Evolutionary conservation across 2,888 invertebrate genomes (phyloP).

Genomic region (Mythimna impura): DNA sequence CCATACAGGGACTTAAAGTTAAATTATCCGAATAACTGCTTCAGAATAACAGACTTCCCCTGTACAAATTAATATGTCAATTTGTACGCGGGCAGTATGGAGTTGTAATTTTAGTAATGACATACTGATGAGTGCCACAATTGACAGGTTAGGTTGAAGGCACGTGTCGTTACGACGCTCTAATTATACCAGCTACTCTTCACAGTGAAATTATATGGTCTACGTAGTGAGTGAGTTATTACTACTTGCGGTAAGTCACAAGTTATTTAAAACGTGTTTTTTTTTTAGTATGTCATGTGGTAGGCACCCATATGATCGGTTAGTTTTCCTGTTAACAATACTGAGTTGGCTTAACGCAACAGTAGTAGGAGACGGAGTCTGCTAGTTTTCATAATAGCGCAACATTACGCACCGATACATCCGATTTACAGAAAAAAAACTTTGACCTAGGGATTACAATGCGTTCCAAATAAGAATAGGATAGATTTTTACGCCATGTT

Average conservation of each 20-base stretch:
- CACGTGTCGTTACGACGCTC: neutral
- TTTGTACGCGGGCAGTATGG: no score
- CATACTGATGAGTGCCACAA: neutral
- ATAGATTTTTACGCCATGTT: no score
- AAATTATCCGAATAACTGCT: neutral
- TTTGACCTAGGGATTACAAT: neutral
- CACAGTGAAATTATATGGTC: slow-evolving; percentile 2
- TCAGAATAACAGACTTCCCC: neutral
- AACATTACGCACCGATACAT: neutral
- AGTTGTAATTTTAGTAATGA: slow-evolving; percentile 29
- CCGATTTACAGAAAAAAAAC: neutral
- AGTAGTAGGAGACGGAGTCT: neutral
- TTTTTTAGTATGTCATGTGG: neutral
- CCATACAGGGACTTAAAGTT: neutral
- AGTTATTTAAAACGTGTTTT: neutral
- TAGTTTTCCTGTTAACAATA: neutral
- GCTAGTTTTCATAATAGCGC: neutral
- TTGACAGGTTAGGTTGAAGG: neutral
- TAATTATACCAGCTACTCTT: neutral
- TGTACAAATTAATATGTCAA: neutral
- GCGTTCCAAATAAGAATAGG: no score
- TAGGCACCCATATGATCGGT: no score
- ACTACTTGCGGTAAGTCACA: neutral
- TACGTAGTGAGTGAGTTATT: no score
- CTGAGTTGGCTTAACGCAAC: neutral